A percentile compares a stretch with the other conserved stretches of the same genome.
These are phyloP conservation scores for Scopus umbretta DNA, from an alignment of 2,113 vertebrate genomes.

Conservation along the genomic window DNA sequence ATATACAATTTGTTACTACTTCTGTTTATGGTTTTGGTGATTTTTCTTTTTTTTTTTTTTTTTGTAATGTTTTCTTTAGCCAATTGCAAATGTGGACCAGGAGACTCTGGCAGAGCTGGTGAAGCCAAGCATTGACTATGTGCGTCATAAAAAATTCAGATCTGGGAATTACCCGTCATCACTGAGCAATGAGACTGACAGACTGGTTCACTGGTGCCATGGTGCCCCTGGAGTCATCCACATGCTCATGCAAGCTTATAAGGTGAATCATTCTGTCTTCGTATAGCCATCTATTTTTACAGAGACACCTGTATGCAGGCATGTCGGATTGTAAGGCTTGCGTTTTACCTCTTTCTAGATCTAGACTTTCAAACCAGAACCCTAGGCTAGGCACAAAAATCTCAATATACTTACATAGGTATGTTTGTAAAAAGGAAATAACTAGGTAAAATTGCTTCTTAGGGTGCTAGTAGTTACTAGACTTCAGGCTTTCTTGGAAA, in stretches of 20 bases:
- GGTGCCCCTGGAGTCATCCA: slow-evolving; percentile 91
- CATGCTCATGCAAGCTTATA: slow-evolving; percentile 87
- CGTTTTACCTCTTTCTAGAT: background rate
- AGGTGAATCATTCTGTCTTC: slow-evolving; percentile 69
- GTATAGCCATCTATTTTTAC: background rate
- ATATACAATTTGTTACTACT: background rate
- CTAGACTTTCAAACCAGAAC: background rate
- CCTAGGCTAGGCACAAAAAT: background rate
- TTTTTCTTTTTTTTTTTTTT: background rate
- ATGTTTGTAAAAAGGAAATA: background rate
- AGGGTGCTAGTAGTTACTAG: background rate
- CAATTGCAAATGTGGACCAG: slow-evolving; percentile 79
- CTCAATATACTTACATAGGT: background rate
- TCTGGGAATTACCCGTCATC: slow-evolving; percentile 96
- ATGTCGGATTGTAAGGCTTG: background rate
- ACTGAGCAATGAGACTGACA: slow-evolving; percentile 93
- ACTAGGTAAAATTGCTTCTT: background rate
- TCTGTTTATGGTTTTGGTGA: background rate
- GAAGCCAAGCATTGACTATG: slow-evolving; percentile 93
- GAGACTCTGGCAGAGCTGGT: slow-evolving; percentile 84
- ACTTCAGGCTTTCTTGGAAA: background rate
- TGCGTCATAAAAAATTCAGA: slow-evolving; percentile 93
- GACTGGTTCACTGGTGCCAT: slow-evolving; percentile 97
- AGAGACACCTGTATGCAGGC: background rate
- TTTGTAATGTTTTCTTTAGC: slow-evolving; percentile 74